Percentiles rank a stretch among this genome's conserved stretches.
These are phyloP conservation scores for Falco rusticolus DNA, from an alignment of 2,797 vertebrate genomes.

Conservation along the genomic window DNA sequence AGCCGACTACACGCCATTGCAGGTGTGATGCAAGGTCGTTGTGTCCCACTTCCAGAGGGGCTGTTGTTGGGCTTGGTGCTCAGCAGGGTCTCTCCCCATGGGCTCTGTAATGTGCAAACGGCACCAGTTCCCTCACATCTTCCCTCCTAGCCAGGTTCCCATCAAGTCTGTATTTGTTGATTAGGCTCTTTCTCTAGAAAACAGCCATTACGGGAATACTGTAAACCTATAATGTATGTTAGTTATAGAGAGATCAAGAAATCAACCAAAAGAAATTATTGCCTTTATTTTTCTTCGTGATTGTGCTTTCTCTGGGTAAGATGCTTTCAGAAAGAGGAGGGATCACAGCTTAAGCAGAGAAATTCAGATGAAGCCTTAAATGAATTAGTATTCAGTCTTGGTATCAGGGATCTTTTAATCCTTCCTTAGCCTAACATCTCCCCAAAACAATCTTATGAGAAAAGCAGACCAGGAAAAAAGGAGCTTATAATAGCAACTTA, in stretches of 20 bases:
- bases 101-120: background rate
- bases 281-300: background rate
- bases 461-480: conserved; percentile 19
- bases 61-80: background rate
- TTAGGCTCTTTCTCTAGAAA: conserved; percentile 6
- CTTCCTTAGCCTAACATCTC: conserved; percentile 35
- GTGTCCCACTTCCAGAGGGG: background rate
- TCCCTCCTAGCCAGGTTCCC: background rate
- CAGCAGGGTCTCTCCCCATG: background rate
- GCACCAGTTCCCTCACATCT: background rate
- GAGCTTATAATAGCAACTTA: conserved; percentile 11
- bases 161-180: background rate
- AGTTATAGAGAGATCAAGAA: background rate
- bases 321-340: conserved; percentile 3
- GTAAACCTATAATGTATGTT: background rate
- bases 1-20: fast-evolving
- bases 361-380: conserved; percentile 28
- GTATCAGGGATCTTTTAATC: conserved; percentile 39
- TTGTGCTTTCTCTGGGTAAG: background rate
- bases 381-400: conserved; percentile 23
- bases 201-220: background rate
- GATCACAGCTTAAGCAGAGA: background rate
- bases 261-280: background rate
- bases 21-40: fast-evolving
- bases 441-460: background rate